Base-by-base conservation (phyloP, 64 coral and sea anemone genomes). In the Montipora capricornis region DNA sequence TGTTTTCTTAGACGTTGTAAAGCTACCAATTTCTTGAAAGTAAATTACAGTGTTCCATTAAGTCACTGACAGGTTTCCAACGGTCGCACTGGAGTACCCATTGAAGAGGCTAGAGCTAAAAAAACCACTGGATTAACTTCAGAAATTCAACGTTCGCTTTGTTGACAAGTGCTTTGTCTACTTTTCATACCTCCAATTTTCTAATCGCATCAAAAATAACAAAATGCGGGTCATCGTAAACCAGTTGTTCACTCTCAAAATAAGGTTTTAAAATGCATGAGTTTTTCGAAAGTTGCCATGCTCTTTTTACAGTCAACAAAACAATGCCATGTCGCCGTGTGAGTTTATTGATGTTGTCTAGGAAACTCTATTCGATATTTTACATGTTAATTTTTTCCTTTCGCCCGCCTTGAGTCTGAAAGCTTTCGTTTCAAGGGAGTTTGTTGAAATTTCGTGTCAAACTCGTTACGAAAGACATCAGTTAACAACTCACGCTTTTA, bases 381-480 rank as follows among this genome's bases (percentile, higher is more conserved):
- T 57, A 57, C 11, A 57, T 57, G 3, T 57, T 57, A 57, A 57
- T 49, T 19, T 14, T 86, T 48, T 20, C 45, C 47, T 5, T 48
- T 44, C 3, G 17, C 61, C 37, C 3, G 17, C 22, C 82, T 86
- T 51, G 66, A 86, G 29, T 83, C 68, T 83, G 44, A 83, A 66
- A 67, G 60, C 12, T 68, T 84, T 12, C 15, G 37, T 82, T 29
- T 13, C 13, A 24, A 14, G 9, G 14, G 2, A 20, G 20, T 73
- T 73, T 73, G 66, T 86, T 71, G 66, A 71, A 49, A 19, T 86
- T 50, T 15, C 8, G 82, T 71, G 82, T 86, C 82, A 86, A 71
- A 57, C 14, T 15, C 8, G 16, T 22, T 46, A n/a, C 11, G 13
- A 49, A 15, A 8, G 29, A 73, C 70, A 86, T 86, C 66, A 45